Conservation (phyloP, 2,113 vertebrate genomes). For the Hiodon alosoides region DNA sequence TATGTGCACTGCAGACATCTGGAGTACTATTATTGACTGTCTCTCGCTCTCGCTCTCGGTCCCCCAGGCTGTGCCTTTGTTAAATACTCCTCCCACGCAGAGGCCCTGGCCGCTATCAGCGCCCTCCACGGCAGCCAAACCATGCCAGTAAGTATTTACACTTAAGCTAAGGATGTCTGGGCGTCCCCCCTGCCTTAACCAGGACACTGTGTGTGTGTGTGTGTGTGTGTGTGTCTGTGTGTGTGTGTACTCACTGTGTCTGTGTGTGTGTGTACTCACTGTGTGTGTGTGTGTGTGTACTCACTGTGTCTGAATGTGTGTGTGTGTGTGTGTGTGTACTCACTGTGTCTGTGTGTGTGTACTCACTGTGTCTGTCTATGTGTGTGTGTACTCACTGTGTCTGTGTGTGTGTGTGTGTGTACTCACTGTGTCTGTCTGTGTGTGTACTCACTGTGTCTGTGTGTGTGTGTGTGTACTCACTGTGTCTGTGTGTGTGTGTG, state of each 20-base stretch:
- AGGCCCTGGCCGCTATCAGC: constrained; percentile 86
- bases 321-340: too few relatives aligned
- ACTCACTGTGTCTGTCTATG: too few relatives aligned
- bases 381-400: too few relatives aligned
- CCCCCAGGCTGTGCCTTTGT: constrained; percentile 88
- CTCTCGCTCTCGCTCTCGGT: not conserved
- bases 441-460: not conserved
- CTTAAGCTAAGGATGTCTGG: too few relatives aligned
- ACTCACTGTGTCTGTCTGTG: too few relatives aligned
- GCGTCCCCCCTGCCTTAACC: too few relatives aligned
- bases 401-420: constrained; percentile 33
- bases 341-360: constrained; percentile 28
- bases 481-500: not conserved
- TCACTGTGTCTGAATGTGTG: too few relatives aligned
- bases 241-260: not conserved
- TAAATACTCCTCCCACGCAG: constrained; percentile 88
- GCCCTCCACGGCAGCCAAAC: too few relatives aligned
- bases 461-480: constrained; percentile 34
- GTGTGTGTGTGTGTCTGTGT: constrained; percentile 11
- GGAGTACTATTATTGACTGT: not conserved
- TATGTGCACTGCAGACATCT: too few relatives aligned
- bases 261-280: not conserved
- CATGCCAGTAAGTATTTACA: too few relatives aligned
- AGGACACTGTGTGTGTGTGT: too few relatives aligned
- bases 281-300: not conserved